Conservation (phyloP, 2,888 invertebrate genomes). For the Drosophila paracracens region DNA sequence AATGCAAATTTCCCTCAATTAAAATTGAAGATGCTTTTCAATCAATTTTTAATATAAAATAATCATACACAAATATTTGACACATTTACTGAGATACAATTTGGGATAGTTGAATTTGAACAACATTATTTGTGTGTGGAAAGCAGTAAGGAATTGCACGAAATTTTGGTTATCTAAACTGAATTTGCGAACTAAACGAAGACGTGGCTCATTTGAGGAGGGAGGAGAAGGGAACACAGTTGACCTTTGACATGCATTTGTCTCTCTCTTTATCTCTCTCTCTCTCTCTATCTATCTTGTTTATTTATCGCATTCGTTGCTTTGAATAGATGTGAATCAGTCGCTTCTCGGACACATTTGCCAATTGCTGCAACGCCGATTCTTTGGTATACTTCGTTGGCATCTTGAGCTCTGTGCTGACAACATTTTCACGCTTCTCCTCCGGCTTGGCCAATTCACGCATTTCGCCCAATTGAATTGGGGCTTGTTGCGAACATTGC, state of each 20-base stretch:
- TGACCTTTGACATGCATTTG: background rate
- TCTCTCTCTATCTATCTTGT: too few relatives aligned
- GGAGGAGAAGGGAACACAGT: background rate
- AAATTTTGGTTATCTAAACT: background rate
- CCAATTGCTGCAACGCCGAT: constrained; percentile 49
- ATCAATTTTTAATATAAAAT: too few relatives aligned
- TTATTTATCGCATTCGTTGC: constrained; percentile 4
- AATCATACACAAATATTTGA: background rate
- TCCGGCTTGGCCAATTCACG: constrained; percentile 12
- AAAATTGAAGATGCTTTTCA: too few relatives aligned
- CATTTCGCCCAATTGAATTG: constrained; percentile 27
- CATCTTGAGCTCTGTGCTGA: constrained; percentile 20
- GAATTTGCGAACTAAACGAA: background rate
- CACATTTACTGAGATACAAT: background rate
- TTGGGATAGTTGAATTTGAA: background rate
- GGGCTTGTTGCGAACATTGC: background rate
- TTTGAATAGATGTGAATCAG: background rate
- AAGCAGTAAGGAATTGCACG: background rate
- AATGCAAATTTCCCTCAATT: background rate
- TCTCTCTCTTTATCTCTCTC: background rate
- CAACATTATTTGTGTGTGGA: background rate
- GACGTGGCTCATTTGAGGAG: too few relatives aligned
- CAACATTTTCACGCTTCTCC: background rate
- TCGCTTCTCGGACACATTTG: constrained; percentile 6
- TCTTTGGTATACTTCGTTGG: constrained; percentile 35